Base-by-base conservation (phyloP, 2,797 vertebrate species). In the Euthynnus affinis region DNA sequence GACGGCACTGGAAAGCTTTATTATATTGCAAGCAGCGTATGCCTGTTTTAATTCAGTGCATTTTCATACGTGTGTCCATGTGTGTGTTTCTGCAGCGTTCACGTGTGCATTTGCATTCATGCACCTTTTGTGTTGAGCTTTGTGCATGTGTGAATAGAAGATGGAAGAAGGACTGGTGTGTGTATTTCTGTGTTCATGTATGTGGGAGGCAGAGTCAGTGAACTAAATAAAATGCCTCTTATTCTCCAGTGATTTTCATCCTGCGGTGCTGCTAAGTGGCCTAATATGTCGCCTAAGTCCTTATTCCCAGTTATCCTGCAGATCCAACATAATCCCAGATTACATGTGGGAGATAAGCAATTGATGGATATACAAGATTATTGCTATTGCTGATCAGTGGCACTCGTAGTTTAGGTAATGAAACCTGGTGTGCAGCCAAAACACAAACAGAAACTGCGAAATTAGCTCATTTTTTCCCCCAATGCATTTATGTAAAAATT, bases 261-360 rank as follows among this genome's bases (percentile, higher is more conserved):
- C 76, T 42, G 58, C 82, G 7, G 59, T 62, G 61, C 51, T 59
- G 71, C 78, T 92, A 87, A 91, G 87, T 91, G 84, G 88, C 89
- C 88, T 80, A 84, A 88, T 83, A 76, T 5, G n/a, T 72, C 5
- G 37, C 81, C 63, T 83, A 68, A 83, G 0, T 77, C 76, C 74
- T 74, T 74, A 80, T 80, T 90, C 84, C 71, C 69, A 69, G 71
- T 83, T 77, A 88, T 88, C 86, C 82, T 57, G 66, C 82, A 78
- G 75, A 92, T 88, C 82, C 80, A 46, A 6, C 25, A 3, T 90
- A 91, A 91, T 90, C 88, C 86, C 85, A 89, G 87, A 91, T 93
- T 91, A 92, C 78, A 89, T 15, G 53, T 44, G 53, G 34, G 55
- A 84, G 80, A 91, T 86, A 62, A 90, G 85, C 73, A 86, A 86